These are phyloP conservation scores for Ciconia nigra DNA, from an alignment of 2,797 vertebrate species.

Conservation along the genomic window DNA sequence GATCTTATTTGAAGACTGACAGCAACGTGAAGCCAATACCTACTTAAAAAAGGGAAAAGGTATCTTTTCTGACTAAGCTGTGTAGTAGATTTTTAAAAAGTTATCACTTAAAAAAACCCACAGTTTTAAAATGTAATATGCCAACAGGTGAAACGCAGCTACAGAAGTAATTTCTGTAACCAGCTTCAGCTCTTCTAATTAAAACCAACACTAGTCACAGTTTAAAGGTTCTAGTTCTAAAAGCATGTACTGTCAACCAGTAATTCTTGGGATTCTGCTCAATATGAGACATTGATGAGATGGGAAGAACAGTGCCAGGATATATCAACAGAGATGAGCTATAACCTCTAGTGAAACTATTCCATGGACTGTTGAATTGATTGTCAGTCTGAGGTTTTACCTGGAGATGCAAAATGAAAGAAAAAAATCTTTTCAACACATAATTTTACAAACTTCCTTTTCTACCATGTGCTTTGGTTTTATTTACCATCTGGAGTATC, in stretches of 20 bases:
- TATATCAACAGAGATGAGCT: background rate
- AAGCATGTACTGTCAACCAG: background rate
- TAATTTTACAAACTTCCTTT: background rate
- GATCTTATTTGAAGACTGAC: background rate
- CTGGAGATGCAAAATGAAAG: background rate
- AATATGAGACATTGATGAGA: background rate
- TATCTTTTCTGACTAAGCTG: background rate
- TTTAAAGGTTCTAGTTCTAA: background rate
- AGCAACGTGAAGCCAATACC: background rate
- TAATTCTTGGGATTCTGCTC: background rate
- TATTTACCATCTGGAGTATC: background rate
- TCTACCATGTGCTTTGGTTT: background rate
- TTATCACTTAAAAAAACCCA: background rate
- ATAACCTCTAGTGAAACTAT: background rate
- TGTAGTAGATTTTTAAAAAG: background rate
- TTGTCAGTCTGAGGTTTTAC: background rate
- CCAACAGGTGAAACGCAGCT: background rate
- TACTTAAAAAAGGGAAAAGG: background rate
- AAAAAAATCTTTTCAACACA: background rate
- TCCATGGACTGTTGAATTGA: background rate
- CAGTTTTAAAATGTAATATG: background rate
- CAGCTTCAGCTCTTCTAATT: background rate
- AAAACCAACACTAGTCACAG: background rate
- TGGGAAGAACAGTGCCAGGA: background rate
- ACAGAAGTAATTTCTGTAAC: background rate